phyloP scores from a whole-genome alignment of 2,888 invertebrate species.

The Sisyra nigra region DNA sequence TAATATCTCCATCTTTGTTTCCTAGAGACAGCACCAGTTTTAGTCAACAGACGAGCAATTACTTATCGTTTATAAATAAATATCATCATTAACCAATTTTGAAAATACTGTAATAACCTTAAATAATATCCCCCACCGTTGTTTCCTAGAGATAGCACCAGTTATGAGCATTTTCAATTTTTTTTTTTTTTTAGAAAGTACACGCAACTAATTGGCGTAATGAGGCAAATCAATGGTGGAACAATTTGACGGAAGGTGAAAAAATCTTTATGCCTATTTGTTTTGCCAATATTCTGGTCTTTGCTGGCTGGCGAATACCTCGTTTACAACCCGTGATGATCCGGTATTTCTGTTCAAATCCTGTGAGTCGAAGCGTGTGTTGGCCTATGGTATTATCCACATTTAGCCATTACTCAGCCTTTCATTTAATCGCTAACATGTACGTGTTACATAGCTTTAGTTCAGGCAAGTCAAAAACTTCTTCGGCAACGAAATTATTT shows the following conservation, averaged over 20 bases:
- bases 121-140: too few relatives aligned
- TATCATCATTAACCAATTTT: too few relatives aligned
- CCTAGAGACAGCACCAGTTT: too few relatives aligned
- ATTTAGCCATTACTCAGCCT: slow-evolving; percentile 78
- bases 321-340: slow-evolving; percentile 55
- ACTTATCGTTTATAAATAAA: too few relatives aligned
- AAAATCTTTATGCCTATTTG: slow-evolving; percentile 68
- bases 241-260: slow-evolving; percentile 50
- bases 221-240: slow-evolving; percentile 49
- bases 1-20: too few relatives aligned
- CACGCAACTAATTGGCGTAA: slow-evolving; percentile 17
- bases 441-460: slow-evolving; percentile 83
- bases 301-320: slow-evolving; percentile 67
- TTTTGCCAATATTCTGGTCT: slow-evolving; percentile 61
- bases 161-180: neutral
- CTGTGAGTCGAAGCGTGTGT: slow-evolving; percentile 56
- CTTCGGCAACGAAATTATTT: too few relatives aligned
- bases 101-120: too few relatives aligned
- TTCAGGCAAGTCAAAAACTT: slow-evolving; percentile 28
- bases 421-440: slow-evolving; percentile 91
- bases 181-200: slow-evolving; percentile 7
- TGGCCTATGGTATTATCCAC: slow-evolving; percentile 86
- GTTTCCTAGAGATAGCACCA: too few relatives aligned
- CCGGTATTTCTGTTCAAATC: slow-evolving; percentile 73
- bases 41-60: too few relatives aligned